Conservation (phyloP, 1,140 invertebrate genomes). For the Drosophila saltans region DNA sequence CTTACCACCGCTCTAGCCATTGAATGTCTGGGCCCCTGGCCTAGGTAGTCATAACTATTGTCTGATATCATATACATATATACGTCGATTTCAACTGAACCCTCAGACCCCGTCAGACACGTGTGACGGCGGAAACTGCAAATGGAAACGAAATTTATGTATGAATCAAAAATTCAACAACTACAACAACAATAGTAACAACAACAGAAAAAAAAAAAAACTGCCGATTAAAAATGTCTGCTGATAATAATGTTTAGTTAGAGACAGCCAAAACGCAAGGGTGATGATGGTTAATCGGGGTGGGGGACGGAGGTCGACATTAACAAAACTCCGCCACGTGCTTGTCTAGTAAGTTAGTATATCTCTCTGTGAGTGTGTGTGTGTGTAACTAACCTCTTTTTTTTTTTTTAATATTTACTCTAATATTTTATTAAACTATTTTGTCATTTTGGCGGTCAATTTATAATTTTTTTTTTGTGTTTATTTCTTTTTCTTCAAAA, state of each 20-base stretch:
- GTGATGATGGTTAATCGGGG: neutral
- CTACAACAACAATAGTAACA: neutral
- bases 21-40: constrained; percentile 3
- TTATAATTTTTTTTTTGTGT: neutral
- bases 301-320: neutral
- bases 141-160: constrained; percentile 5
- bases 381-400: constrained; percentile 11
- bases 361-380: constrained; percentile 25
- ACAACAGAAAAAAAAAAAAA: constrained; percentile 1
- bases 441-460: constrained; percentile 41
- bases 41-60: constrained; percentile 4
- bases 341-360: constrained; percentile 7
- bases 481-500: constrained; percentile 24
- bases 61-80: neutral
- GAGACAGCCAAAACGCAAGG: neutral
- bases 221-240: constrained; percentile 7
- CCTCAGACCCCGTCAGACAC: neutral
- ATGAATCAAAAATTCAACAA: neutral
- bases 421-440: constrained; percentile 24
- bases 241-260: constrained; percentile 9
- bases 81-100: constrained; percentile 6
- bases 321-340: neutral
- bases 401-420: constrained; percentile 2
- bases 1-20: no score
- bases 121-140: constrained; percentile 8